Evolutionary conservation across 1,140 invertebrate species (phyloP).

Genomic region (Drosophila pachea): DNA sequence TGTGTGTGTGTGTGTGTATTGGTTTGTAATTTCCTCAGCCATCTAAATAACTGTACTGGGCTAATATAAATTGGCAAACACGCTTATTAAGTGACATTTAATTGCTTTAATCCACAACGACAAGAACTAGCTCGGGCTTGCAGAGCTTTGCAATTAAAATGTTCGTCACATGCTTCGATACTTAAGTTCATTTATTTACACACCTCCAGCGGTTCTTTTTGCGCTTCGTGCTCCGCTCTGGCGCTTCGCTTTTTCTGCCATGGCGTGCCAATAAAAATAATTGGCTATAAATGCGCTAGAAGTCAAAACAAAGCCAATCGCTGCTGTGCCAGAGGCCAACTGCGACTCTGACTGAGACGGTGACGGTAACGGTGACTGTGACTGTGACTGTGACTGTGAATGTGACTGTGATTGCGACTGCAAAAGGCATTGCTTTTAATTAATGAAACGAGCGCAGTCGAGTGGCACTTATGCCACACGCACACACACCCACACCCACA

Average conservation of each 20-base stretch:
- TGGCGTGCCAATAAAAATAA: conserved; percentile 64
- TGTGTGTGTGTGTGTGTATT: no score
- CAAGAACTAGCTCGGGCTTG: background rate
- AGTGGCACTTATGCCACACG: conserved; percentile 21
- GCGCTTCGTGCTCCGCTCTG: conserved; percentile 10
- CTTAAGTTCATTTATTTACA: conserved; percentile 64
- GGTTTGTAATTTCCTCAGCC: background rate
- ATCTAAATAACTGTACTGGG: background rate
- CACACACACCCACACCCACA: conserved; percentile 9
- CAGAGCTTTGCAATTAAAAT: conserved; percentile 22
- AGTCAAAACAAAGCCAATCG: conserved; percentile 67
- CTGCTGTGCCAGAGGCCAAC: conserved; percentile 6
- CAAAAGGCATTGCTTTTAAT: conserved; percentile 65
- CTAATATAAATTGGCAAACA: background rate
- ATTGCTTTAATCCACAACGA: background rate
- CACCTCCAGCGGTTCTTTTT: conserved; percentile 39
- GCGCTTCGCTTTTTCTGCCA: conserved; percentile 3
- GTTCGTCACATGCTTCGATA: conserved; percentile 41
- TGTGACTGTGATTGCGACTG: conserved; percentile 5
- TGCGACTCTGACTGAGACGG: conserved; percentile 1
- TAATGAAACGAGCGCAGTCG: conserved; percentile 49
- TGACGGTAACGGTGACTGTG: conserved; percentile 4
- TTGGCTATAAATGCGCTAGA: conserved; percentile 71
- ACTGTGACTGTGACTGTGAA: no score
- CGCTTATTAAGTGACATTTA: conserved; percentile 6